These are phyloP conservation scores for Larimichthys crocea DNA, from an alignment of 2,113 vertebrate species.

Conservation along the genomic window DNA sequence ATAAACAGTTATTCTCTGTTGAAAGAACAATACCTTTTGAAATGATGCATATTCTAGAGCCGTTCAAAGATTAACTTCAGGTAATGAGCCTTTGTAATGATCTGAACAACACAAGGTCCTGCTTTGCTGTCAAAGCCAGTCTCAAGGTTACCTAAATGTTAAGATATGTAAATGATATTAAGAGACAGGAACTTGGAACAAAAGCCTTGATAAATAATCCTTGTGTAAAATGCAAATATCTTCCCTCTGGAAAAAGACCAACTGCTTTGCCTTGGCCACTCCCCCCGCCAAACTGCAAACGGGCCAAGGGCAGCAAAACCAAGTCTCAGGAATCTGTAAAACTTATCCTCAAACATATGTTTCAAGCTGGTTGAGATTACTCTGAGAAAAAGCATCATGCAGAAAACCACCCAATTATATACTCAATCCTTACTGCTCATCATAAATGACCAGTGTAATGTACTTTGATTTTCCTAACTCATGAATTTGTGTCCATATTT, in stretches of 20 bases:
- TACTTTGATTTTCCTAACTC: background rate
- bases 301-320: conserved; percentile 19
- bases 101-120: conserved; percentile 18
- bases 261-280: conserved; percentile 20
- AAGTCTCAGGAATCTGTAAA: conserved; percentile 7
- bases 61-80: conserved; percentile 5
- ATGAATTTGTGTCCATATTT: background rate
- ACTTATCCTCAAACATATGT: background rate
- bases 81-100: conserved; percentile 25
- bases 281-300: conserved; percentile 7
- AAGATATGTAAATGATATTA: conserved; percentile 64
- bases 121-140: conserved; percentile 20
- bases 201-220: conserved; percentile 52
- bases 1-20: background rate
- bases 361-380: background rate
- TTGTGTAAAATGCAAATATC: conserved; percentile 48
- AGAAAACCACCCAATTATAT: background rate
- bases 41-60: background rate
- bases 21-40: background rate
- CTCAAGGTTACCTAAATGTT: conserved; percentile 64
- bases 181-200: conserved; percentile 54
- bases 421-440: background rate
- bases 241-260: conserved; percentile 40
- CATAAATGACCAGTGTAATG: background rate
- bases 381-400: background rate